Evolutionary conservation across 2,888 invertebrate genomes (phyloP), one percentile per base, ranked within the genome.

Genomic region (Atethmia centrago): DNA sequence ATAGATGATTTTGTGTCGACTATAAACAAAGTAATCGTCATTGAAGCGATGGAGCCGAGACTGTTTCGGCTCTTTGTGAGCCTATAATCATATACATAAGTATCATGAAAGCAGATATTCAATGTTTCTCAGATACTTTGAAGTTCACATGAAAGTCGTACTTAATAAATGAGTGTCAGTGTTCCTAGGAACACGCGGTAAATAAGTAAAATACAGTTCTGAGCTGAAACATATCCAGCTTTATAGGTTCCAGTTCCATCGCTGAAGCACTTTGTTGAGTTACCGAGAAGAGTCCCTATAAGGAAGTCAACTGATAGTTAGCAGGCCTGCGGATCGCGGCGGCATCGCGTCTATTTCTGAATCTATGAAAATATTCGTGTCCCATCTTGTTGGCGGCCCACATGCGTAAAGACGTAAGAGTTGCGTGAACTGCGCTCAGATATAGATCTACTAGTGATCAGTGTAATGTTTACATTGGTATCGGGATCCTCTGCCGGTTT

Each of bases 311-410:
- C 40, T 74, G 80, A 71, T 78, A 76, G 77, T 75, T 68, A 67
- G 77, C 77, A 79, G 75, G 71, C 71, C 45, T 56, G 61, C 47
- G 78, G 83, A 40, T 71, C 65, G 72, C 80, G 82, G 71, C 83
- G 83, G 75, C 77, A 79, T 80, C 84, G 83, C 71, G 84, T 86
- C 92, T 94, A 94, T 94, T 94, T 93, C 90, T 90, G 93, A 91
- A 87, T 87, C 88, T 90, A 91, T 90, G 91, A 91, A 92, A 92
- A 93, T 94, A 94, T 93, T 94, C 88, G 88, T 92, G 94, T 93
- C 93, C 89, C 92, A 90, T 91, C 84, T 89, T 88, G 91, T 88
- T 83, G 86, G 84, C 80, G 74, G 83, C 86, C 65, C 85, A 80
- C 79, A 71, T 68, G 61, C 85, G 69, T 75, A 91, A 78, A 71